Evolutionary conservation across 1,140 invertebrate species (phyloP), one percentile per base, ranked within the genome.

Genomic region (Cylas formicarius): DNA sequence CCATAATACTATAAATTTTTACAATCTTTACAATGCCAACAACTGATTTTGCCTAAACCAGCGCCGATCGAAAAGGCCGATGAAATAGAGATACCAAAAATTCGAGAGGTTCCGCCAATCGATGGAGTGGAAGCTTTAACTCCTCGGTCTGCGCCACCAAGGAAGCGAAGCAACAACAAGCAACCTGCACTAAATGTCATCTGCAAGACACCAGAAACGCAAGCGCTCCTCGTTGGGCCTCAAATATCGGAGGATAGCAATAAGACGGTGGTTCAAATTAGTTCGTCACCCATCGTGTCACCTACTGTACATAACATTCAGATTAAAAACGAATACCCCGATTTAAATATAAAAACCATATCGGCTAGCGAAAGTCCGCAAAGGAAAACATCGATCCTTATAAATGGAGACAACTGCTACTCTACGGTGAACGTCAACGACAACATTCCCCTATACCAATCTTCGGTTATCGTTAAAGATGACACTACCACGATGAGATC

Each of bases 311-410:
- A 80, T 60, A 70, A 75, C 55, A 56, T 79, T 4, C 74, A 76
- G 57, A 73, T 80, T 28, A 72, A 68, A 61, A 61, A 72, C 52
- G 66, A 67, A 50, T 65, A 57, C 46, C 29, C 52, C 3, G 60
- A 63, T 31, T 42, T 21, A 17, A 17, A 39, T 1, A 28, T 39
- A 10, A 18, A 42, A 3, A 60, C 48, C 13, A 48, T 61, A 13
- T 44, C 52, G 2, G 55, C 60, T 16, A 44, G 53, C n/a, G 63
- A 67, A n/a, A 61, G 60, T 65, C 69, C 59, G 35, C 72, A 76
- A 41, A 72, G 75, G 57, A 78, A 80, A 65, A 85, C 82, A 3
- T 86, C 82, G 4, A 84, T 85, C 49, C 65, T 83, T 62, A 84
- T 85, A 41, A 84, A 77, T 55, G 79, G 80, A 4, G 80, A 84